Percentiles rank a stretch among this genome's conserved stretches.
Conservation (phyloP, 1,140 invertebrate species). For the Rhopalosiphum maidis region DNA sequence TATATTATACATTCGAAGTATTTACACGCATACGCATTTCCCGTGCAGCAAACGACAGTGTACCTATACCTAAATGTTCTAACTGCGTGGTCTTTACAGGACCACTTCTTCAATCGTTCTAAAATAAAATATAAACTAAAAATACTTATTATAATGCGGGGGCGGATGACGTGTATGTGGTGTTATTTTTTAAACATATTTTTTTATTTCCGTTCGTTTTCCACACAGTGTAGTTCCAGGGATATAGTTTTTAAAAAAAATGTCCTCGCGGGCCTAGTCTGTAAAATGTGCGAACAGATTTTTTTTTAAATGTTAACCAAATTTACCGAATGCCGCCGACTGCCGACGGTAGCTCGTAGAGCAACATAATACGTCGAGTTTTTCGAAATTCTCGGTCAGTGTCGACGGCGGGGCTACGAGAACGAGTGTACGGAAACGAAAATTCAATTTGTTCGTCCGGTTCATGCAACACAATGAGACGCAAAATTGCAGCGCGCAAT, state of each 20-base stretch:
- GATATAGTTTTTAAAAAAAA: neutral
- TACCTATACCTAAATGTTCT: too few relatives aligned
- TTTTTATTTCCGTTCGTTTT: neutral
- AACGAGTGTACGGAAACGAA: neutral
- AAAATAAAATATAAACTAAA: neutral
- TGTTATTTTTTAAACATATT: too few relatives aligned
- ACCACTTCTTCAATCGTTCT: too few relatives aligned
- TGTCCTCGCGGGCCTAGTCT: too few relatives aligned
- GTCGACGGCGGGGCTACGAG: neutral
- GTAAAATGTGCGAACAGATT: neutral
- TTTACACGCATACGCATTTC: neutral
- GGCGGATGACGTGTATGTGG: neutral
- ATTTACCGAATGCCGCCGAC: neutral
- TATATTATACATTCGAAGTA: neutral
- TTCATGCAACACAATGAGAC: neutral
- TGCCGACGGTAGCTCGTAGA: neutral
- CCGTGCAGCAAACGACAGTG: too few relatives aligned
- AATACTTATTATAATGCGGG: too few relatives aligned
- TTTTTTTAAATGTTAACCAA: neutral
- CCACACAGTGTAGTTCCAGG: neutral
- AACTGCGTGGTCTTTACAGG: too few relatives aligned
- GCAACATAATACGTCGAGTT: neutral
- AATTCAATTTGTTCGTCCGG: constrained; percentile 25
- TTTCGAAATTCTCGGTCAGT: neutral
- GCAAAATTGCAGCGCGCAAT: constrained; percentile 32